phyloP scores from a whole-genome alignment of 2,888 invertebrate genomes.

The Neria commutata region DNA sequence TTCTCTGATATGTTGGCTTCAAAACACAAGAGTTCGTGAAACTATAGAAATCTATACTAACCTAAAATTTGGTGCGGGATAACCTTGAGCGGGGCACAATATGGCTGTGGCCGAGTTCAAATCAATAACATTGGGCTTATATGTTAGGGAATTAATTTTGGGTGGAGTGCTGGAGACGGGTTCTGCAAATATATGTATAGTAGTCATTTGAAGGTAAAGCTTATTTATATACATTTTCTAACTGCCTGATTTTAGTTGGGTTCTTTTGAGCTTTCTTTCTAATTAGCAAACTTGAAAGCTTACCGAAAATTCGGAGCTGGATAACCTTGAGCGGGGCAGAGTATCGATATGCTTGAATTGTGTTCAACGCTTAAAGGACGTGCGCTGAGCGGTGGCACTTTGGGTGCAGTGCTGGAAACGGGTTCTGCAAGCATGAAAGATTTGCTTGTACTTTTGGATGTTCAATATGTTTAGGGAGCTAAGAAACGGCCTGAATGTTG shows the following conservation, averaged over 20 bases:
- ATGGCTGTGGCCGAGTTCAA: constrained; percentile 66
- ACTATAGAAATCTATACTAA: constrained; percentile 48
- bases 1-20: no score
- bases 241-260: no score
- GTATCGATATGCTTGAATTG: constrained; percentile 67
- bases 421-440: constrained; percentile 63
- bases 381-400: constrained; percentile 64
- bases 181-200: constrained; percentile 57
- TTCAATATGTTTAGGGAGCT: no score
- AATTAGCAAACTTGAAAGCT: constrained; percentile 11
- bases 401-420: constrained; percentile 66
- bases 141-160: constrained; percentile 63
- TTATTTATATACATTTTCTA: no score
- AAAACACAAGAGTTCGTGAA: no score
- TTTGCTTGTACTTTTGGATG: no score
- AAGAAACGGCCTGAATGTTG: constrained; percentile 31
- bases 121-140: constrained; percentile 57
- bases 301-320: constrained; percentile 77
- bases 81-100: constrained; percentile 78
- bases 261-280: no score
- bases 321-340: constrained; percentile 79
- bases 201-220: no score
- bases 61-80: constrained; percentile 75
- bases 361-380: constrained; percentile 57
- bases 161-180: constrained; percentile 66